Evolutionary conservation across 1,140 invertebrate genomes (phyloP), one percentile per base, ranked within the genome.

Genomic region (Neodiprion virginianus): DNA sequence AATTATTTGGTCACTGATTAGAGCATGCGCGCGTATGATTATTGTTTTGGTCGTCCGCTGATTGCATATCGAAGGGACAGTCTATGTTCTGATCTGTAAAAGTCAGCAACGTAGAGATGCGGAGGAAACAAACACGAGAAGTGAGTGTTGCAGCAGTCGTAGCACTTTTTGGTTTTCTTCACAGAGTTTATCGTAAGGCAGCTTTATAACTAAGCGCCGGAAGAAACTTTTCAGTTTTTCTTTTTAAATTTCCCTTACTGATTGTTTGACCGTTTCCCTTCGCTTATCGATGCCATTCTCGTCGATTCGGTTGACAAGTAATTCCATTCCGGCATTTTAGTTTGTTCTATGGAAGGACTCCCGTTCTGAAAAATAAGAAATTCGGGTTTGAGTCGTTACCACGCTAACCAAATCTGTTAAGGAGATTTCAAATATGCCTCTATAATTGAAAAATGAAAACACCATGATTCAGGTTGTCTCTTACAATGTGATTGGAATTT

Each of bases 401-500:
- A 50, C 0, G 73, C 67, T 66, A 47, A 72, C 67, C 74, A 72
- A 40, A 40, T 40, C 28, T 40, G 28, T 40, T 40, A 40, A 40
- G 28, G 28, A 40, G 28, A 40, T 40, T 40, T 5, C 1, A 40
- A 40, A 5, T 40, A 40, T 40, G 28, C 28, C 2, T 40, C 28
- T 40, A 40, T 40, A 69, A 77, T 5, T 40, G 28, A 40, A 66
- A 66, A 21, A 66, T 66, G 3, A 1, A 14, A 66, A 66, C 2
- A 14, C 7, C 61, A 0, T 66, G 1, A 66, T 3, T 66, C 21
- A 14, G 14, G 14, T 66, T 66, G 1, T 66, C 47, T 50, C 82
- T 87, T 83, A 88, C 87, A 83, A 83, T 85, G 77, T 79, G 85
- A 73, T 87, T 86, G 77, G 84, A 79, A 86, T 87, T 88, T 83